phyloP scores from a whole-genome alignment of 1,140 invertebrate genomes.

The Zaprionus camerounensis region DNA sequence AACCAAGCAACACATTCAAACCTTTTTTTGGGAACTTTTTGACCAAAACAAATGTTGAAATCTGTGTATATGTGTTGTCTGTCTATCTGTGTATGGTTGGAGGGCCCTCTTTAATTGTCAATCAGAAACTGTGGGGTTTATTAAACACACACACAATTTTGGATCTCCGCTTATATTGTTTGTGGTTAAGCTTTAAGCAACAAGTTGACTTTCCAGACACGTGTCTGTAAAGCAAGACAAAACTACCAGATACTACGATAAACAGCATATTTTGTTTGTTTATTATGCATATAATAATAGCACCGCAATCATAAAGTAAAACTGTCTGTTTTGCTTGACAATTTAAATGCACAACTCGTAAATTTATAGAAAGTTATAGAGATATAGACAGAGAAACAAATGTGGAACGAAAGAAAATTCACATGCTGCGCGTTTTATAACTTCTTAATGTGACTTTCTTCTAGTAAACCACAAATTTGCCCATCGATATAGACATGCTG shows the following conservation, averaged over 20 bases:
- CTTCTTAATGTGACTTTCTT: constrained; percentile 18
- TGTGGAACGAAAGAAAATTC: constrained; percentile 25
- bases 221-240: constrained; percentile 36
- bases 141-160: constrained; percentile 56
- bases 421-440: constrained; percentile 60
- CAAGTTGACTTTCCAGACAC: constrained; percentile 66
- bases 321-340: constrained; percentile 41
- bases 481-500: not conserved
- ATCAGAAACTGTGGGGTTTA: constrained; percentile 43
- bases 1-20: constrained; percentile 31
- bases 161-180: constrained; percentile 29
- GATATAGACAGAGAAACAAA: not conserved
- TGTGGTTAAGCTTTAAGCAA: constrained; percentile 30
- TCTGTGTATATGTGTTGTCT: not conserved
- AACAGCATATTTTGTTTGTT: constrained; percentile 38
- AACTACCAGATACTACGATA: constrained; percentile 17
- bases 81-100: constrained; percentile 9
- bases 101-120: constrained; percentile 27
- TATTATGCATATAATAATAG: constrained; percentile 67
- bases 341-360: constrained; percentile 65
- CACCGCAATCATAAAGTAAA: constrained; percentile 48
- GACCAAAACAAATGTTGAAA: constrained; percentile 23
- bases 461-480: not conserved
- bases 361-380: constrained; percentile 64
- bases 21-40: constrained; percentile 15